Conservation (phyloP, 2,888 invertebrate species). For the Barypeithes pellucidus region DNA sequence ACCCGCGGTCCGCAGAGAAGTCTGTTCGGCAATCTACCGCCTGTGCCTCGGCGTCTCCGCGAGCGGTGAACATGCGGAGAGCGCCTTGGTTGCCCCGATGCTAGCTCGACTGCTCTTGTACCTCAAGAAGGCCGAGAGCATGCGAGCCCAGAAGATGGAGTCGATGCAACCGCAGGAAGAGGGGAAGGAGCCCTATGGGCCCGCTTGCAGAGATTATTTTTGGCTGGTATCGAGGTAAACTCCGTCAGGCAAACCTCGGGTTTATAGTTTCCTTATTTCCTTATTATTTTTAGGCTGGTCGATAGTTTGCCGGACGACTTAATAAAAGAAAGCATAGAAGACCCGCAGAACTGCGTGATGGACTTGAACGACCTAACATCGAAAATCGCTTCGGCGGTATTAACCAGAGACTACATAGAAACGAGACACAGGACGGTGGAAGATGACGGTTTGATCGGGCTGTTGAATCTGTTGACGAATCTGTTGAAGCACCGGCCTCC, state of each 20-base stretch:
- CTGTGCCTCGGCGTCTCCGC: constrained; percentile 82
- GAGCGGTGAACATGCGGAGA: constrained; percentile 71
- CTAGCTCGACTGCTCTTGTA: constrained; percentile 86
- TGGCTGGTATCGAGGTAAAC: constrained; percentile 84
- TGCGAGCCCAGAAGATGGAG: constrained; percentile 79
- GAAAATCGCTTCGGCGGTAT: constrained; percentile 83
- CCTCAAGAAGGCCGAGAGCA: constrained; percentile 87
- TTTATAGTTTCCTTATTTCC: too few species aligned
- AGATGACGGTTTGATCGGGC: constrained; percentile 92
- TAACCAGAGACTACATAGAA: constrained; percentile 87
- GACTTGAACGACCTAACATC: constrained; percentile 80
- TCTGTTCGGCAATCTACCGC: constrained; percentile 93
- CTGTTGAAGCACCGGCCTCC: constrained; percentile 91
- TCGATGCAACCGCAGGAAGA: constrained; percentile 75
- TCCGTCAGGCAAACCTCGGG: background rate
- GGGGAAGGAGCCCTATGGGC: constrained; percentile 95
- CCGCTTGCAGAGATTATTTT: constrained; percentile 95
- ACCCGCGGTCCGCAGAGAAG: constrained; percentile 91
- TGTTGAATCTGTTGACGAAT: constrained; percentile 89
- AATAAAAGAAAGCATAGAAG: constrained; percentile 78
- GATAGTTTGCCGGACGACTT: constrained; percentile 88
- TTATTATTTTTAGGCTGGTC: constrained; percentile 76
- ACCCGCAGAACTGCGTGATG: constrained; percentile 74
- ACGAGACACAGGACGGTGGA: constrained; percentile 86
- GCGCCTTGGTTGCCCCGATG: constrained; percentile 83